Evolutionary conservation across 2,888 invertebrate species (phyloP).

Genomic region (Spisula subtruncata): DNA sequence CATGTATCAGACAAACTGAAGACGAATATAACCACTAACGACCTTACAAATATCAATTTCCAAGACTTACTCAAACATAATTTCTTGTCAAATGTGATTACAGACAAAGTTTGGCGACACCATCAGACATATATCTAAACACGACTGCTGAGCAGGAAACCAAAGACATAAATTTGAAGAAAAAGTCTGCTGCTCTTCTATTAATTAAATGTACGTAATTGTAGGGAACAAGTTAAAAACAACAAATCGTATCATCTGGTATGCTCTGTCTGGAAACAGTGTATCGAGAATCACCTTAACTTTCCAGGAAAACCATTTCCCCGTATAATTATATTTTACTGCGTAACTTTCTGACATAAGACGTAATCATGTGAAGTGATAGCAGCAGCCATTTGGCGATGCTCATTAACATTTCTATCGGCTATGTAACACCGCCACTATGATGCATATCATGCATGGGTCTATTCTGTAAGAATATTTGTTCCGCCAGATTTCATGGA

Average conservation of each 20-base stretch:
- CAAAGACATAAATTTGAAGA: neutral
- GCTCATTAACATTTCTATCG: neutral
- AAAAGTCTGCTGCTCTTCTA: neutral
- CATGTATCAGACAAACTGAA: neutral
- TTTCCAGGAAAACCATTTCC: neutral
- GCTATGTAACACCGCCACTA: neutral
- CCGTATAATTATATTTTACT: slow-evolving; percentile 21
- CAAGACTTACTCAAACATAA: neutral
- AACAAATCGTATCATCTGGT: slow-evolving; percentile 16
- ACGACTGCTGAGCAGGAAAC: neutral
- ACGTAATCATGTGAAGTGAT: neutral
- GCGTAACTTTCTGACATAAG: neutral
- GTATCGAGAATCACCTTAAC: neutral
- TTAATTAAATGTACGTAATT: slow-evolving; percentile 29
- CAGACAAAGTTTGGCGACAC: neutral
- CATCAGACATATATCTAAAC: neutral
- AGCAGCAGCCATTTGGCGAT: neutral
- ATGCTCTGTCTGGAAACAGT: neutral
- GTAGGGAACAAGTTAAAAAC: neutral
- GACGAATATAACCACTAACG: slow-evolving; percentile 4
- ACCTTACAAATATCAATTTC: slow-evolving; percentile 13
- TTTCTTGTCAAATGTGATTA: slow-evolving; percentile 21
- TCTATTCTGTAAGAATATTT: neutral
- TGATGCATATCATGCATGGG: neutral
- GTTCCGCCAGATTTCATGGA: neutral